Evolutionary conservation across 2,888 invertebrate species (phyloP).

Genomic region (Elysia crispata): DNA sequence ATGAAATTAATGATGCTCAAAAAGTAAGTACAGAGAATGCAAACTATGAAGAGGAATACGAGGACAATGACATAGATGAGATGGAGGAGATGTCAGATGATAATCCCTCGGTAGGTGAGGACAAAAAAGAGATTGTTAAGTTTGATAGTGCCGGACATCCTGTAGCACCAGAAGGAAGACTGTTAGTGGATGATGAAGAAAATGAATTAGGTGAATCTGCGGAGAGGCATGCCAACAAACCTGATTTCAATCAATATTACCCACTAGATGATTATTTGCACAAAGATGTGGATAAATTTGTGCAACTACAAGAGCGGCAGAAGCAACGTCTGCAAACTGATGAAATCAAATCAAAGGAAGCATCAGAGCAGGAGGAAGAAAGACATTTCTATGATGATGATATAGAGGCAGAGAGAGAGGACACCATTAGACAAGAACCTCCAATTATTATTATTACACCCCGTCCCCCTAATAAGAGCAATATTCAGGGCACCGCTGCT

Average conservation of each 20-base stretch:
- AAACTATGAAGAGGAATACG: slow-evolving; percentile 46
- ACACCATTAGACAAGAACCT: slow-evolving; percentile 47
- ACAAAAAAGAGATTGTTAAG: slow-evolving; percentile 34
- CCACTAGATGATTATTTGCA: too few species aligned
- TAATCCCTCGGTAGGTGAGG: slow-evolving; percentile 46
- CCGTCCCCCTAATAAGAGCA: slow-evolving; percentile 14
- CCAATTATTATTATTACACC: slow-evolving; percentile 40
- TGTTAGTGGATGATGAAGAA: slow-evolving; percentile 54
- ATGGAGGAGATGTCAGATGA: slow-evolving; percentile 49
- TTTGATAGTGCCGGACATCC: background rate
- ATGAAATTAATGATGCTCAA: too few species aligned
- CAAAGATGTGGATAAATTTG: slow-evolving; percentile 6
- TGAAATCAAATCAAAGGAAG: slow-evolving; percentile 36
- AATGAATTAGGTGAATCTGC: slow-evolving; percentile 14
- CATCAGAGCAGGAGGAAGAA: slow-evolving; percentile 55
- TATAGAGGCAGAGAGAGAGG: slow-evolving; percentile 50
- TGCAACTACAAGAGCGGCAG: background rate
- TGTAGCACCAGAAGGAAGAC: too few species aligned
- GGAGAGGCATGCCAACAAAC: background rate
- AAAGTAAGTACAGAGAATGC: too few species aligned
- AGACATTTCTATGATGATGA: slow-evolving; percentile 57
- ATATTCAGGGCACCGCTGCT: too few species aligned
- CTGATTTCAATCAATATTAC: too few species aligned
- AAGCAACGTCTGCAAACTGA: background rate
- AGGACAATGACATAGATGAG: slow-evolving; percentile 40